Evolutionary conservation across 2,888 invertebrate species (phyloP).

Genomic region (Carpatolechia fugitivella): DNA sequence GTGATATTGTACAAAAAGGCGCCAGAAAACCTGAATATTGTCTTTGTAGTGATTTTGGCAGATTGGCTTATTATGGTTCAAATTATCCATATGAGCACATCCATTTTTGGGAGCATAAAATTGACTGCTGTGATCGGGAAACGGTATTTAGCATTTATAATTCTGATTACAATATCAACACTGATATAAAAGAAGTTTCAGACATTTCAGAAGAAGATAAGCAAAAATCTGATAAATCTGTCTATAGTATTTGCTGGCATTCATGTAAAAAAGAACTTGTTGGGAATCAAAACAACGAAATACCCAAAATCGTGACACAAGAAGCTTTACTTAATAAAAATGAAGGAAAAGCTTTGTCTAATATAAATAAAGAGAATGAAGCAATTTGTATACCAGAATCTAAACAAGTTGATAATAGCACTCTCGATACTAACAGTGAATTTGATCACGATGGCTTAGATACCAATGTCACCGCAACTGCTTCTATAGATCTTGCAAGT

Average conservation of each 20-base stretch:
- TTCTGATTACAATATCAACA: not conserved
- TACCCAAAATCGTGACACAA: not conserved
- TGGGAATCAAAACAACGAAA: not conserved
- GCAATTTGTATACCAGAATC: too few relatives aligned
- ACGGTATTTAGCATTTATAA: slow-evolving; percentile 50
- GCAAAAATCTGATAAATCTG: slow-evolving; percentile 13
- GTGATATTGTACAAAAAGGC: slow-evolving; percentile 18
- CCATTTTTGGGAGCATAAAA: slow-evolving; percentile 49
- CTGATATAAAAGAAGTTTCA: not conserved
- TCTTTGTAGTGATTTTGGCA: slow-evolving; percentile 61
- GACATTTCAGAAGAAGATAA: not conserved
- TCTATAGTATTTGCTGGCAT: slow-evolving; percentile 29
- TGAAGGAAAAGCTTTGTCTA: not conserved
- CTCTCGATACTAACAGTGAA: too few relatives aligned
- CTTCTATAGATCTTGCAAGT: too few relatives aligned
- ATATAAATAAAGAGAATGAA: not conserved
- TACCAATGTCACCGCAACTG: too few relatives aligned
- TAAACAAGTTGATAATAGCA: too few relatives aligned
- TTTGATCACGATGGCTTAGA: too few relatives aligned
- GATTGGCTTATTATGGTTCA: slow-evolving; percentile 39
- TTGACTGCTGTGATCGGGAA: slow-evolving; percentile 34
- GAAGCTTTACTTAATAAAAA: not conserved
- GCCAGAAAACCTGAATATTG: slow-evolving; percentile 38
- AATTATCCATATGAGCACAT: slow-evolving; percentile 51
- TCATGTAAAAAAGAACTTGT: slow-evolving; percentile 11